Percentiles rank a stretch among this genome's conserved stretches.
Evolutionary conservation across 2,888 invertebrate genomes (phyloP).

Genomic region (Coronaproctus castanopsis): DNA sequence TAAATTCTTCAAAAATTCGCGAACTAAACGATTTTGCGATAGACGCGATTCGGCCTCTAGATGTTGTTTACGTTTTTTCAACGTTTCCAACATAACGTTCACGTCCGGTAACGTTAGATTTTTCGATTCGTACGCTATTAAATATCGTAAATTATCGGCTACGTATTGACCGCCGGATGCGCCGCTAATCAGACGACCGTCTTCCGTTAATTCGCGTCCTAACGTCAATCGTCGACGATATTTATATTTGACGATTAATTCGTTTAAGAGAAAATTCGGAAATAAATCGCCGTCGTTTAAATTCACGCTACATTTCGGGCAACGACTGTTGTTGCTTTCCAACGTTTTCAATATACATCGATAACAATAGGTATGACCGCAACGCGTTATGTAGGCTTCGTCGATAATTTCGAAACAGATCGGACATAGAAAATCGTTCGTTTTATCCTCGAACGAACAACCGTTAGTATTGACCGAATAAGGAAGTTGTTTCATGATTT

Average conservation of each 20-base stretch:
- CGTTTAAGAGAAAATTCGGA: conserved; percentile 69
- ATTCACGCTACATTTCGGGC: conserved; percentile 63
- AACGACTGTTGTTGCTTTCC: conserved; percentile 42
- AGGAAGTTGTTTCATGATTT: conserved; percentile 31
- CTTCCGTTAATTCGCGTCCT: conserved; percentile 14
- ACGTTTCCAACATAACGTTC: conserved; percentile 56
- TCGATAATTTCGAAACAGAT: conserved; percentile 75
- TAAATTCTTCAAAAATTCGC: conserved; percentile 63
- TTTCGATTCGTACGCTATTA: conserved; percentile 45
- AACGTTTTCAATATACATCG: conserved; percentile 52
- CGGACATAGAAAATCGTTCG: conserved; percentile 46
- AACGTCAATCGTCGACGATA: conserved; percentile 19
- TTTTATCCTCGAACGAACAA: conserved; percentile 43
- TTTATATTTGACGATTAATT: conserved; percentile 52
- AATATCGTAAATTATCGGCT: conserved; percentile 36
- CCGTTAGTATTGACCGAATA: conserved; percentile 39
- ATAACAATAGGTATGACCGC: conserved; percentile 82
- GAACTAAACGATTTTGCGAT: conserved; percentile 57
- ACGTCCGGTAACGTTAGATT: conserved; percentile 57
- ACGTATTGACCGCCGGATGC: conserved; percentile 23
- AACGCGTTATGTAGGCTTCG: conserved; percentile 75
- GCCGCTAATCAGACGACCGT: conserved; percentile 22
- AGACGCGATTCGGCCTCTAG: conserved; percentile 61
- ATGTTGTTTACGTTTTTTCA: conserved; percentile 55
- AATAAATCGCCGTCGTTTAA: conserved; percentile 52